Evolutionary conservation across 64 coral and sea anemone species (phyloP).

Genomic region (Dendronephthya gigantea): DNA sequence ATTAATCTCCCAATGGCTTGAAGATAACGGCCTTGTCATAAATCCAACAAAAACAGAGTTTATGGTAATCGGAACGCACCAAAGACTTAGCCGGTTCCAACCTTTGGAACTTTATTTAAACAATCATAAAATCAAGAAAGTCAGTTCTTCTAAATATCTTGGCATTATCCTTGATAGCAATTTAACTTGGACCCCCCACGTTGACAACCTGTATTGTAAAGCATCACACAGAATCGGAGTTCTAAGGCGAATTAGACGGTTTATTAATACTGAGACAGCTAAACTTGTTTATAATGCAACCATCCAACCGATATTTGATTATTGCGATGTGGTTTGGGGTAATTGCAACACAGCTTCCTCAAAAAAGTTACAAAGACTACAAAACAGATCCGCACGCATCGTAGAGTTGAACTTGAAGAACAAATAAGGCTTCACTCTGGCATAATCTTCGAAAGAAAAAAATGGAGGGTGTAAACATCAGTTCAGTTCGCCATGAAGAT

Average conservation of each 20-base stretch:
- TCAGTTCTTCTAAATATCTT: not conserved
- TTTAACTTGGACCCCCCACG: not conserved
- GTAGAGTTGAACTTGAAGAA: not conserved
- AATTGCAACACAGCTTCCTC: not conserved
- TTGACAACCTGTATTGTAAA: not conserved
- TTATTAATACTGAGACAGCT: not conserved
- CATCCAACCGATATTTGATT: not conserved
- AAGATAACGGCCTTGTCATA: not conserved
- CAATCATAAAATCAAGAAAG: not conserved
- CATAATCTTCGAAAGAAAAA: not conserved
- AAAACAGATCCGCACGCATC: not conserved
- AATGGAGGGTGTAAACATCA: not conserved
- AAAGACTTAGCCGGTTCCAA: not conserved
- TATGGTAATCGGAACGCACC: not conserved
- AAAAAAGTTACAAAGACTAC: not conserved
- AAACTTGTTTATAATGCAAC: not conserved
- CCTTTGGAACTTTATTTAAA: not conserved
- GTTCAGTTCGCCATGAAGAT: not conserved
- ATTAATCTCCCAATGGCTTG: not conserved
- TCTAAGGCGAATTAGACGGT: not conserved
- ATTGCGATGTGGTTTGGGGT: not conserved
- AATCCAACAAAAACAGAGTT: not conserved
- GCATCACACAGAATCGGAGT: not conserved
- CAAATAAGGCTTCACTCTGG: not conserved
- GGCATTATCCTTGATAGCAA: not conserved